phyloP scores from a whole-genome alignment of 1,140 invertebrate genomes.

The Leptinotarsa texana region DNA sequence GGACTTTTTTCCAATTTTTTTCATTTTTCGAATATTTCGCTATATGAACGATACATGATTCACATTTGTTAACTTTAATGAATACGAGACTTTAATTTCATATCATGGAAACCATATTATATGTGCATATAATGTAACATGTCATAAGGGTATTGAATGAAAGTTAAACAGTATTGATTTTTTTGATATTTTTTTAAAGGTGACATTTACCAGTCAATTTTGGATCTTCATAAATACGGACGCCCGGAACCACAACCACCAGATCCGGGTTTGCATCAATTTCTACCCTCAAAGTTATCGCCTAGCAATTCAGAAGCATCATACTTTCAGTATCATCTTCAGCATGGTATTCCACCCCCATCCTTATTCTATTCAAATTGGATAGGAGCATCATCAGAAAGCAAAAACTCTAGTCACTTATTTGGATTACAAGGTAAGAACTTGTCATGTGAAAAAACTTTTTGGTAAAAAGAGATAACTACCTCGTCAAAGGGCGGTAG shows the following conservation, averaged over 20 bases:
- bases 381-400: neutral
- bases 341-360: conserved; percentile 4
- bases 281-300: neutral
- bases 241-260: neutral
- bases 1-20: no score
- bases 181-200: neutral
- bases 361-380: conserved; percentile 3
- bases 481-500: no score
- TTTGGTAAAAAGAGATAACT: no score
- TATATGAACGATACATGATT: no score
- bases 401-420: conserved; percentile 10
- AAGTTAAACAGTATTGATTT: neutral
- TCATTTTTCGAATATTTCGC: no score
- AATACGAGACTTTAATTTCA: no score
- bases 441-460: no score
- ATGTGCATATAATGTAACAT: no score
- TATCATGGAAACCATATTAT: no score
- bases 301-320: conserved; percentile 11
- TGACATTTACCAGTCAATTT: conserved; percentile 2
- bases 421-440: conserved; percentile 24
- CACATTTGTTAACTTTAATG: no score
- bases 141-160: no score
- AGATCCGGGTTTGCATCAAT: neutral
- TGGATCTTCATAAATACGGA: conserved; percentile 9
- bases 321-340: conserved; percentile 5